phyloP scores from a whole-genome alignment of 2,888 invertebrate genomes.

The Notodonta ziczac region DNA sequence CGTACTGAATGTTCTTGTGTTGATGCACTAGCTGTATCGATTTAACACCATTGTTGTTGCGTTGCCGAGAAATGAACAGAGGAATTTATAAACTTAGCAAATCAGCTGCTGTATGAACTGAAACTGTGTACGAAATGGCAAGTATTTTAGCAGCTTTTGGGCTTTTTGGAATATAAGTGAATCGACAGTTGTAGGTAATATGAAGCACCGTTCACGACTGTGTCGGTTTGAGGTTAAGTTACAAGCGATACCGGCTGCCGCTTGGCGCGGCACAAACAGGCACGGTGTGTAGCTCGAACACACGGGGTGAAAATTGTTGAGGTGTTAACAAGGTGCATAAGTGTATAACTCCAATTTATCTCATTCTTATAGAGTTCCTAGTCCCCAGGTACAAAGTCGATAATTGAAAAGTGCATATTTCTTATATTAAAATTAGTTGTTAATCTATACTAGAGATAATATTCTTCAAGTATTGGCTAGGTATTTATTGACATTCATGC shows the following conservation, averaged over 20 bases:
- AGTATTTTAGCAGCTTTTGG: constrained; percentile 23
- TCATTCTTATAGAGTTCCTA: constrained; percentile 8
- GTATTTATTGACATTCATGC: constrained; percentile 3
- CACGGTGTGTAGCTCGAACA: constrained; percentile 54
- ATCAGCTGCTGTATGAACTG: constrained; percentile 11
- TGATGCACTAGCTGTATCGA: constrained; percentile 44
- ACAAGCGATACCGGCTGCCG: constrained; percentile 79
- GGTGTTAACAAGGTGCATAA: neutral
- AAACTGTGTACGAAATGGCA: constrained; percentile 17
- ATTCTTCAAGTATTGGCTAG: too few relatives aligned
- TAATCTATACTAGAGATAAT: too few relatives aligned
- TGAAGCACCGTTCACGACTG: constrained; percentile 79
- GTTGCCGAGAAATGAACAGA: constrained; percentile 22
- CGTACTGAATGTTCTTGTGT: constrained; percentile 42
- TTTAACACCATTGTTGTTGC: constrained; percentile 40
- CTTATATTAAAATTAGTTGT: too few relatives aligned
- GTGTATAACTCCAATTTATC: too few relatives aligned
- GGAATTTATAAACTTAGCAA: constrained; percentile 16
- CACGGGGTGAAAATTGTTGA: constrained; percentile 60
- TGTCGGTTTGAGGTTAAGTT: constrained; percentile 84
- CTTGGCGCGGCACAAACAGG: constrained; percentile 67
- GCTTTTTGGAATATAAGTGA: constrained; percentile 57
- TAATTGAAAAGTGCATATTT: too few relatives aligned
- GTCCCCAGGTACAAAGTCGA: too few relatives aligned
- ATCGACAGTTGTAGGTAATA: constrained; percentile 67